A percentile compares a stretch with the other conserved stretches of the same genome.
These are phyloP conservation scores for Delphinapterus leucas DNA, from an alignment of 2,113 vertebrate genomes.

Conservation along the genomic window DNA sequence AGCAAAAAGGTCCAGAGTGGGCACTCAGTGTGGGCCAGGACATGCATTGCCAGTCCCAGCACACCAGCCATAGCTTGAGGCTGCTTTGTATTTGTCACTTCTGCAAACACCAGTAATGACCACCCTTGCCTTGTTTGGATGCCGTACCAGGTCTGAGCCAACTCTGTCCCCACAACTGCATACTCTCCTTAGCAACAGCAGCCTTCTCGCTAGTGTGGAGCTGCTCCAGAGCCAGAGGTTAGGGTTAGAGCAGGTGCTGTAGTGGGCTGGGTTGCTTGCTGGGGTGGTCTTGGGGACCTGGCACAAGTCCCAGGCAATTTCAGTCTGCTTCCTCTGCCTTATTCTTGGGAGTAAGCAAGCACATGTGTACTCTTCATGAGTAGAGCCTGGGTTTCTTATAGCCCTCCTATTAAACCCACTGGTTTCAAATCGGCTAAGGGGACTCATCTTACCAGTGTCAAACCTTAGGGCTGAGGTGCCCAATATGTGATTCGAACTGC, in stretches of 20 bases:
- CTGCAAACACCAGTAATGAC: neutral
- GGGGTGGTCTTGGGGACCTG: neutral
- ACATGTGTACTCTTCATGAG: neutral
- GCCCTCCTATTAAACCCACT: neutral
- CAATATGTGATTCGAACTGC: no score
- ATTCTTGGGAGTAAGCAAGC: neutral
- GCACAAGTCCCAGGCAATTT: neutral
- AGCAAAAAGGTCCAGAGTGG: neutral
- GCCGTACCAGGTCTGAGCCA: neutral
- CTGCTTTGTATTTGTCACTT: neutral
- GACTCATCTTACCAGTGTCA: neutral
- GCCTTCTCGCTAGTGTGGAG: neutral
- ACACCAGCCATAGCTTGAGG: neutral
- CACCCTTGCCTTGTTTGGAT: neutral
- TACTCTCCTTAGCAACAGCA: neutral
- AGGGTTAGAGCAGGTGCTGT: neutral
- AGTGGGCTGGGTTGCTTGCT: neutral
- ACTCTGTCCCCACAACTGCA: neutral
- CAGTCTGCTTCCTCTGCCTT: neutral
- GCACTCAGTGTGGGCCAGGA: neutral
- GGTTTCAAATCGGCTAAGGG: neutral
- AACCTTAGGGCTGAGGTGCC: neutral
- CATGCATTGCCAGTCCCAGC: neutral
- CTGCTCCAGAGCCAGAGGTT: neutral
- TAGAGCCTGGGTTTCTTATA: neutral